Evolutionary conservation across 2,888 invertebrate species (phyloP), one percentile per base, ranked within the genome.

Genomic region (Plagodis pulveraria): DNA sequence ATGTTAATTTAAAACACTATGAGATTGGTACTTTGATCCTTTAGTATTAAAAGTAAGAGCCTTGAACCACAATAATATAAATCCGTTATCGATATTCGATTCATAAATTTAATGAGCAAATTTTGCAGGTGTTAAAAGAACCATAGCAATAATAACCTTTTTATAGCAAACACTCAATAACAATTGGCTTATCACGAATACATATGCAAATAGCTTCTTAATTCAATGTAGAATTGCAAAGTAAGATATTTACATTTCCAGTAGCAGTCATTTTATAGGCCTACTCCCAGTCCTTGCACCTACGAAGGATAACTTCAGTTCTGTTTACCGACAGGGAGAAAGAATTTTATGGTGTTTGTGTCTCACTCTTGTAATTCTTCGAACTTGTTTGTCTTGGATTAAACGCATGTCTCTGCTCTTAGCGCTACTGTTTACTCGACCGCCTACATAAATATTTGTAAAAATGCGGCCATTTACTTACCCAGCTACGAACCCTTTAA

Each of bases 391-490:
- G 81, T 82, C 80, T 87, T 89, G 86, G 89, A 91, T 89, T 90
- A 89, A 87, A 83, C 87, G 84, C 83, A 86, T 89, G 87, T 90
- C 89, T 89, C 87, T 86, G 88, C 89, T 88, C 87, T 87, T 84
- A 87, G 80, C 81, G 88, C 89, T 90, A 89, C 90, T 89, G 90
- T 89, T 90, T 90, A 81, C 83, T 78, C 79, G 74, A 65, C 80
- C 76, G 81, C 89, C 83, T 87, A 83, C 77, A 81, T 86, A 85
- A 92, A 91, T 85, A 91, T 89, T 88, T 83, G 85, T 79, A 73
- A 79, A 73, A 80, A 84, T 80, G 82, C 82, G 83, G 77, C 81
- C 84, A 84, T 85, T 86, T 86, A 82, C 85, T 83, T 79, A 76
- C 78, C 76, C 76, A 73, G 83, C 84, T 86, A 86, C 85, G 85